phyloP scores from a whole-genome alignment of 2,113 vertebrate species.

The Saccopteryx bilineata region DNA sequence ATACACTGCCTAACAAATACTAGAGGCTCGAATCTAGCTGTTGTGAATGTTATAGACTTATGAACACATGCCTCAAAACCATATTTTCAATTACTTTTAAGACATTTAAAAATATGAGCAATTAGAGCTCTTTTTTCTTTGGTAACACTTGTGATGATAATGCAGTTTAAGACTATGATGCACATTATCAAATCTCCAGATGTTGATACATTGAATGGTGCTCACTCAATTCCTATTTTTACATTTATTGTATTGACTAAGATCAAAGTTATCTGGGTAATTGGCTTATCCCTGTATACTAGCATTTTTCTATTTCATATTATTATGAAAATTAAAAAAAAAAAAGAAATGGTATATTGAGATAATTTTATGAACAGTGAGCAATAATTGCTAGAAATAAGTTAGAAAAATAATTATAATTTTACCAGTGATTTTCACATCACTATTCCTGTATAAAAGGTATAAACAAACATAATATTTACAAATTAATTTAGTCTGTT shows the following conservation, averaged over 20 bases:
- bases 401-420: slow-evolving; percentile 1
- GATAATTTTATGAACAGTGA: not conserved
- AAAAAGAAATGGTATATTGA: not conserved
- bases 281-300: not conserved
- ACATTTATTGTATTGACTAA: not conserved
- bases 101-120: not conserved
- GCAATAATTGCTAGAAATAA: not conserved
- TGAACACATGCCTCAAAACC: not conserved
- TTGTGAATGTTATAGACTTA: not conserved
- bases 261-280: not conserved
- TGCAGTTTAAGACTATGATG: not conserved
- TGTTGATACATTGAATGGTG: no score
- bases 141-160: not conserved
- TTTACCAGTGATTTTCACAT: not conserved
- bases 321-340: not conserved
- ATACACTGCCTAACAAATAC: not conserved
- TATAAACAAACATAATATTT: not conserved
- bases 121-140: not conserved
- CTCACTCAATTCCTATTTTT: not conserved
- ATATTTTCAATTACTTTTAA: not conserved
- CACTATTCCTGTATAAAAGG: not conserved
- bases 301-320: not conserved
- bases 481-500: not conserved
- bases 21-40: not conserved
- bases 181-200: not conserved